Conservation (phyloP, 2,113 vertebrate species). For the Chlorodrepanis virens region DNA sequence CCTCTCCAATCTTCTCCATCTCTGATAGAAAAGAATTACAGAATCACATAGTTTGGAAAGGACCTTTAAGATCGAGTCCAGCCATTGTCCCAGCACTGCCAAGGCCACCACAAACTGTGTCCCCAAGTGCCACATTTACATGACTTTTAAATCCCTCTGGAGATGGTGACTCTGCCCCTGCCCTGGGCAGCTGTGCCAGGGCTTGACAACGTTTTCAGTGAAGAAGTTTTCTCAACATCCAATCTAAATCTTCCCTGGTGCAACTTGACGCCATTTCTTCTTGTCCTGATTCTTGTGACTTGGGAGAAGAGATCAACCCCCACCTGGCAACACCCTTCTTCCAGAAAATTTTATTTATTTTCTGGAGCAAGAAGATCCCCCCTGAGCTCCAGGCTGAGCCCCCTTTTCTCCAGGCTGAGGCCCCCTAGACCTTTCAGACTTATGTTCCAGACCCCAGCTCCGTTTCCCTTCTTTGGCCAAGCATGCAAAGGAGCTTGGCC, state of each 20-base stretch:
- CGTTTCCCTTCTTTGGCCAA: background rate
- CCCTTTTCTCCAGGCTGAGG: background rate
- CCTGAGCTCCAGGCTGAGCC: no score
- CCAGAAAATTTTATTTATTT: background rate
- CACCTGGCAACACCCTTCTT: background rate
- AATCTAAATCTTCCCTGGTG: background rate
- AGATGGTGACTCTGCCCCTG: background rate
- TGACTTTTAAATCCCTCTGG: background rate
- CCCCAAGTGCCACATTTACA: background rate
- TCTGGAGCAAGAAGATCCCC: background rate
- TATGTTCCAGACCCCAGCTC: background rate
- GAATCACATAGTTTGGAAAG: background rate
- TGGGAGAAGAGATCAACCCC: accelerated
- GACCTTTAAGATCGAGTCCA: background rate
- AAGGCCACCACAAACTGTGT: background rate
- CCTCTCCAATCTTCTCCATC: background rate
- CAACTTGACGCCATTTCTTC: background rate
- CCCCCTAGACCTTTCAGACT: no score
- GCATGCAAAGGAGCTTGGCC: background rate
- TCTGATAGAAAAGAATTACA: background rate
- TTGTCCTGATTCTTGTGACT: background rate
- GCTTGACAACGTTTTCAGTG: background rate
- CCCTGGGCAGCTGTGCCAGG: background rate
- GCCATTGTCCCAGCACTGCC: background rate
- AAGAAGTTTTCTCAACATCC: background rate